Evolutionary conservation across 2,113 vertebrate species (phyloP), one percentile per base, ranked within the genome.

Genomic region (Campylomormyrus numenius): DNA sequence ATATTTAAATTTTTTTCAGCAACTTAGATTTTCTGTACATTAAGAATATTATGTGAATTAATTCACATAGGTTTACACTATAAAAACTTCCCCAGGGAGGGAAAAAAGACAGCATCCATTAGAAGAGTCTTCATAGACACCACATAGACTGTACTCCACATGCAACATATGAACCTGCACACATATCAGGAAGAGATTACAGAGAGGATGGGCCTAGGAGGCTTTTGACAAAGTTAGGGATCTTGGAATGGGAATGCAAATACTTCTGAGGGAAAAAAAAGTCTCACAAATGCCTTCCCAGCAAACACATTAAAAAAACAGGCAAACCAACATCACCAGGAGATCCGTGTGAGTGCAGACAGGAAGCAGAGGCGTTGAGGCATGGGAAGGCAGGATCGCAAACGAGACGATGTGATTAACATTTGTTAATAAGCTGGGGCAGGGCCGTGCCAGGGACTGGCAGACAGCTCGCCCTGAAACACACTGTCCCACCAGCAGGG

Each of bases 291-390:
- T 42, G 35, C 74, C 31, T 66, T 66, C n/a, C n/a, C 62, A 66
- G n/a, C 62, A 83, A 83, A 42, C 15, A 83, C n/a, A 80, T 56
- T 7, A 7, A 42, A 80, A 80, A 80, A 80, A 80, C 58, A 27
- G 91, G 85, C 89, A 92, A 96, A 96, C 94, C 96, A 88, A 90
- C 94, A 95, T 92, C 89, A 92, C 88, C 94, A 94, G 94, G 96
- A 94, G 93, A 92, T 53, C 92, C 92, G 94, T 93, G 93, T 93
- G 94, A 95, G 96, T 92, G 93, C 90, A 95, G 93, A 95, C 95
- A 97, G 95, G 95, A 96, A 95, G 95, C 94, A 90, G 94, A 93
- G 95, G 95, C 93, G 95, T 92, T 93, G 96, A 96, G 95, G 95
- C 93, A 93, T 92, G 92, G 93, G 91, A 94, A 94, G 92, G 93